phyloP scores from a whole-genome alignment of 2,113 vertebrate genomes.

The Marmota monax region DNA sequence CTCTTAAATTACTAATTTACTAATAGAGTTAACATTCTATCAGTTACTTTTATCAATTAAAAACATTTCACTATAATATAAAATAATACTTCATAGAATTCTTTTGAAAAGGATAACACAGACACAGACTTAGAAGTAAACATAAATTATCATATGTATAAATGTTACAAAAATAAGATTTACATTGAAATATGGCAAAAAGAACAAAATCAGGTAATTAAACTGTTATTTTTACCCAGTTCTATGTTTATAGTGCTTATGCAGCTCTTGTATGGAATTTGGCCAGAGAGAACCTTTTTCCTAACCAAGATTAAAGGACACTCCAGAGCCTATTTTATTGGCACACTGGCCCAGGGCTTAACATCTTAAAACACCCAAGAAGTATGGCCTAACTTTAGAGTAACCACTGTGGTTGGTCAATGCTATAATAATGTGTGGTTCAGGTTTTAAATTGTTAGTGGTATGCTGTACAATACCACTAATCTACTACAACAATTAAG shows the following conservation, averaged over 20 bases:
- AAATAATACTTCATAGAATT: conserved; percentile 35
- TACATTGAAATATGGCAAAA: background rate
- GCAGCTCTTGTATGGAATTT: background rate
- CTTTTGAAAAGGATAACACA: conserved; percentile 33
- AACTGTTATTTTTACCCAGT: background rate
- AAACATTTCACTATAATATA: conserved; percentile 28
- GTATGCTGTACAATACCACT: background rate
- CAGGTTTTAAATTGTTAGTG: background rate
- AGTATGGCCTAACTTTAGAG: background rate
- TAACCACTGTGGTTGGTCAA: background rate
- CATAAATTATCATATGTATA: conserved; percentile 17
- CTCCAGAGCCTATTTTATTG: conserved; percentile 19
- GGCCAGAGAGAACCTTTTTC: conserved; percentile 40
- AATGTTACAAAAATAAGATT: conserved; percentile 47
- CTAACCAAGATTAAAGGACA: conserved; percentile 32
- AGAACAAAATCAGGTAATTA: conserved; percentile 40
- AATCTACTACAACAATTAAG: background rate
- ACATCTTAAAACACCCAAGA: conserved; percentile 50
- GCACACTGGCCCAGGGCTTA: background rate
- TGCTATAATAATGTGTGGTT: background rate
- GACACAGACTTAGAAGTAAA: conserved; percentile 17
- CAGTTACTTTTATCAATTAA: background rate
- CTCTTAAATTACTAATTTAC: conserved; percentile 57
- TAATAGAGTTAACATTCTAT: conserved; percentile 29
- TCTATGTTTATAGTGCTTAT: conserved; percentile 28